Evolutionary conservation across 2,113 vertebrate species (phyloP), one percentile per base, ranked within the genome.

Genomic region (Saimiri boliviensis): DNA sequence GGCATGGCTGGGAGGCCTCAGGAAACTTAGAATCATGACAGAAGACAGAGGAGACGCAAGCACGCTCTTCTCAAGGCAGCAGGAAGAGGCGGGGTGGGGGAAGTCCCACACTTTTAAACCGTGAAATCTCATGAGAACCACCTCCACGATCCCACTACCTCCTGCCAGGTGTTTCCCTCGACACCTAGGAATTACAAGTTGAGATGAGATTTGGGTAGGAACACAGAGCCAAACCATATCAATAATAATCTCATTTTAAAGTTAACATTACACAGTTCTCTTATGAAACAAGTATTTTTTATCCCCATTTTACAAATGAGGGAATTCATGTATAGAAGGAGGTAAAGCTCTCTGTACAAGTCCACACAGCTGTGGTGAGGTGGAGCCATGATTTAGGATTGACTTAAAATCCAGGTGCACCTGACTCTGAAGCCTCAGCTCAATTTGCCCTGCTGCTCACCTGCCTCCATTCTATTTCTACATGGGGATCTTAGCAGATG

Each of bases 161-260:
- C 27, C 60, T 32, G 32, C 27, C 60, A 63, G 30, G 12, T 32
- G 27, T 6, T 30, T 63, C 12, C 60, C 27, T 63, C 12, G 5
- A 32, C 27, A 63, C 12, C 5, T 32, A 12, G 60, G 27, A 63
- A 63, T 63, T 32, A 63, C 27, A 63, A 6, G 30, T 63, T 63
- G 60, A 63, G 60, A 14, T 63, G 60, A 32, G 5, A 30, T 14
- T 63, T 63, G 60, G 60, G 5, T 32, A 30, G 60, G 60, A 13
- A 63, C 60, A 14, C 60, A 63, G 60, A 63, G 27, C 27, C 60
- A 63, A 27, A 63, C 27, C 60, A 32, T 63, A 63, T 63, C 60
- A 63, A 32, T 63, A 14, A 63, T 90, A 35, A 93, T 76, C 52
- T 79, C 49, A 91, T 32, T 88, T 97, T 47, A 54, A 70, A 58